Conservation (phyloP, 2,888 invertebrate genomes). For the Dione vanillae region DNA sequence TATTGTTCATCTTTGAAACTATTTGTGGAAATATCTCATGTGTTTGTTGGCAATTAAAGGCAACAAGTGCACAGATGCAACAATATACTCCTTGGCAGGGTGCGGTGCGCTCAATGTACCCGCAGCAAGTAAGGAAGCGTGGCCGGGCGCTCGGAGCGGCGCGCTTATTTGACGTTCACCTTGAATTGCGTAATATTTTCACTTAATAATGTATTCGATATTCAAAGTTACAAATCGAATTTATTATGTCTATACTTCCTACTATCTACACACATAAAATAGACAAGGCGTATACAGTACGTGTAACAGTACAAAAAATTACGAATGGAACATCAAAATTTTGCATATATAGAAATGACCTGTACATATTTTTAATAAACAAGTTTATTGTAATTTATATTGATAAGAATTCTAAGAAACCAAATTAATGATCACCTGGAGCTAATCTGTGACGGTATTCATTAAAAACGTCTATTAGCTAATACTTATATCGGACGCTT, state of each 20-base stretch:
- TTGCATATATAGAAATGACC: no score
- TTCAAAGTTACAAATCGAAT: not conserved
- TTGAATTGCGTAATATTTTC: conserved; percentile 27
- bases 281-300: no score
- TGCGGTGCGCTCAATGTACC: not conserved
- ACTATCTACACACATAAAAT: not conserved
- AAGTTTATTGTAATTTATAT: no score
- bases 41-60: not conserved
- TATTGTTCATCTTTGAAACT: conserved; percentile 34
- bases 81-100: not conserved
- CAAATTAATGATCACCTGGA: not conserved
- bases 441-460: not conserved
- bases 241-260: conserved; percentile 12
- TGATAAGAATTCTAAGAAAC: no score
- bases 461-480: not conserved
- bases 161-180: conserved; percentile 31
- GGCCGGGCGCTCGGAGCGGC: not conserved
- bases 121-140: no score
- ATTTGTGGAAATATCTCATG: conserved; percentile 3
- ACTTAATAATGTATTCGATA: conserved; percentile 9
- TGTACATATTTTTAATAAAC: no score
- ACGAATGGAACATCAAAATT: no score
- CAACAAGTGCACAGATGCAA: not conserved
- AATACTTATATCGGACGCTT: not conserved
- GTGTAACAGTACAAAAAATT: no score